phyloP scores from a whole-genome alignment of 2,888 invertebrate species.

The Cephus rjabovi region DNA sequence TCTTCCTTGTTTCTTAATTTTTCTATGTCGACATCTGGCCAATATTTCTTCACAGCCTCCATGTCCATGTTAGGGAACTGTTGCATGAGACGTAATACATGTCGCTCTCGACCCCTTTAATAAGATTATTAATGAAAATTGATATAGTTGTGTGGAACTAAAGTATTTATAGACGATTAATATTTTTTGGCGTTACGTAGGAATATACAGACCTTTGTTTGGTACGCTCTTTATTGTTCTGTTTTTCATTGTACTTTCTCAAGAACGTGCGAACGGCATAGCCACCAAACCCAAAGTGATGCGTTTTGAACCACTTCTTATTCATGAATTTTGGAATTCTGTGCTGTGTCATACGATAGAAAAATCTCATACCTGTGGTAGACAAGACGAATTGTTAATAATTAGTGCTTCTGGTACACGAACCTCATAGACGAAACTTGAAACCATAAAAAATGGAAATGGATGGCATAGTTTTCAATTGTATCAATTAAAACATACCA shows the following conservation, averaged over 20 bases:
- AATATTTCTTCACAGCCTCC: constrained; percentile 77
- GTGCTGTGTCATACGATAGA: constrained; percentile 71
- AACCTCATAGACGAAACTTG: neutral
- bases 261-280: constrained; percentile 75
- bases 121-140: neutral
- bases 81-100: constrained; percentile 65
- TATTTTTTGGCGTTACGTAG: neutral
- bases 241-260: constrained; percentile 75
- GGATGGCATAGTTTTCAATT: neutral
- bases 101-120: constrained; percentile 47
- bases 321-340: constrained; percentile 77
- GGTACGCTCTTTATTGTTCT: neutral
- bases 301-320: constrained; percentile 72
- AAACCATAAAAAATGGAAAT: neutral
- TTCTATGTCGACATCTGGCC: constrained; percentile 81
- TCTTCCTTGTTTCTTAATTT: constrained; percentile 72
- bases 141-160: neutral
- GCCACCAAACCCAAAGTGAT: constrained; percentile 71
- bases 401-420: neutral
- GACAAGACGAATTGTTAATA: neutral
- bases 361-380: constrained; percentile 56
- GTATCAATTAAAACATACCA: constrained; percentile 62
- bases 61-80: constrained; percentile 82
- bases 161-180: neutral
- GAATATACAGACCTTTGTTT: constrained; percentile 36